Evolutionary conservation across 2,113 vertebrate species (phyloP), one percentile per base, ranked within the genome.

Genomic region (Calyptomena viridis): DNA sequence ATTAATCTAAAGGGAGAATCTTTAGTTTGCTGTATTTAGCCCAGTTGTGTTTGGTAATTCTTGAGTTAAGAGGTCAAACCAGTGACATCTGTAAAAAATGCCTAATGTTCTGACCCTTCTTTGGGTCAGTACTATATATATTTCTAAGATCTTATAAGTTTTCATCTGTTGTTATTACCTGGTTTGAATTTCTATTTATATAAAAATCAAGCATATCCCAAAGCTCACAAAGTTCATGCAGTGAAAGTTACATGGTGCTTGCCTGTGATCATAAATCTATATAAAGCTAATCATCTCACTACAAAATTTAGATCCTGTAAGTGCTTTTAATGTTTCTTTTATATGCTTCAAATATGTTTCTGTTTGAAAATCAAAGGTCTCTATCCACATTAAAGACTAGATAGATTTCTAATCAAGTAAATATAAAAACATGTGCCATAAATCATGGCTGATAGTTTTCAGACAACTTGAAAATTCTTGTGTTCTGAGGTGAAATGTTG

Each of bases 311-410:
- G 25, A 59, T 81, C 63, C 42, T 80, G 21, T 68, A 78, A 52
- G 50, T 67, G 27, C 56, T 47, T 69, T 77, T 77, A 69, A 30
- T 55, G 1, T 75, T 82, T 68, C 52, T 46, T 86, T 63, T 64
- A 27, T 55, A 33, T 74, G 11, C 33, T 89, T 93, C 37, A 66
- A 27, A 67, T 84, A 33, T 74, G 62, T 87, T 91, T 80, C 52
- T 77, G 42, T 74, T 96, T 93, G 55, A 90, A 92, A 97, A 91
- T 95, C 77, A 83, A 87, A 92, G 53, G 10, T n/a, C 47, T 87
- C 39, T 84, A 42, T 69, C 42, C 46, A 73, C 37, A 72, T 84
- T 78, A 84, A 84, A 90, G 63, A 31, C 64, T 89, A 56, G 56
- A 33, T 46, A 63, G 46, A 37, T 78, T 91, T 58, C 62, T 90